These are phyloP conservation scores for Bradypus variegatus DNA, from an alignment of 2,797 vertebrate genomes.

Conservation along the genomic window DNA sequence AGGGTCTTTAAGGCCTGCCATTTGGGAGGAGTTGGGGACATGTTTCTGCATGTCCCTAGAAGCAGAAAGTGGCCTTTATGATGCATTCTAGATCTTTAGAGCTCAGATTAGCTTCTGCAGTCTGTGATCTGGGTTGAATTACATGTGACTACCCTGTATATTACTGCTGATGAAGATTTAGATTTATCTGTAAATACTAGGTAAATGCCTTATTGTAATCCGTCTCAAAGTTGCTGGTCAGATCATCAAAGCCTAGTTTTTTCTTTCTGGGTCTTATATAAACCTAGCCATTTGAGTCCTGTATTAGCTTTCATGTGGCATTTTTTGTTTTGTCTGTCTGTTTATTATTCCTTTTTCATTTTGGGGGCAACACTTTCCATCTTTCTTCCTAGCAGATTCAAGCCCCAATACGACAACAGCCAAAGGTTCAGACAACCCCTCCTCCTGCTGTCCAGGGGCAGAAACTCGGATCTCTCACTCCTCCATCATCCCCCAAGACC, in stretches of 20 bases:
- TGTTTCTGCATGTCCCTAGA: not conserved
- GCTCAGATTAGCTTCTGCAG: not conserved
- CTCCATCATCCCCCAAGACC: constrained; percentile 94
- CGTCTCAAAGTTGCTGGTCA: not conserved
- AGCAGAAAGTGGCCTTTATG: constrained; percentile 9
- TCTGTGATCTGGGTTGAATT: not conserved
- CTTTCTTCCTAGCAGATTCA: constrained; percentile 63
- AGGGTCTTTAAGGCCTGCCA: not conserved
- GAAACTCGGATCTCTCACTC: constrained; percentile 91
- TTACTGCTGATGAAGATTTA: not conserved
- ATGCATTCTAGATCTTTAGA: not conserved
- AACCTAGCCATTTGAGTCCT: not conserved
- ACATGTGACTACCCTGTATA: not conserved
- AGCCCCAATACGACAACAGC: constrained; percentile 69
- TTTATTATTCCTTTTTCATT: not conserved
- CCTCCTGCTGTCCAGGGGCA: constrained; percentile 75
- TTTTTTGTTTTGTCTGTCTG: constrained; percentile 27
- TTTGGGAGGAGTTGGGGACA: not conserved
- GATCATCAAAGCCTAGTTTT: not conserved
- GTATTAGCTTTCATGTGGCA: not conserved
- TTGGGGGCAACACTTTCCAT: not conserved
- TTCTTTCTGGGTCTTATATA: not conserved
- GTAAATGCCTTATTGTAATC: not conserved
- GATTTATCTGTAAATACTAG: not conserved
- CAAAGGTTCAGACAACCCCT: constrained; percentile 62